These are phyloP conservation scores for Centruroides vittatus DNA, from an alignment of 1,140 invertebrate genomes.

Conservation along the genomic window DNA sequence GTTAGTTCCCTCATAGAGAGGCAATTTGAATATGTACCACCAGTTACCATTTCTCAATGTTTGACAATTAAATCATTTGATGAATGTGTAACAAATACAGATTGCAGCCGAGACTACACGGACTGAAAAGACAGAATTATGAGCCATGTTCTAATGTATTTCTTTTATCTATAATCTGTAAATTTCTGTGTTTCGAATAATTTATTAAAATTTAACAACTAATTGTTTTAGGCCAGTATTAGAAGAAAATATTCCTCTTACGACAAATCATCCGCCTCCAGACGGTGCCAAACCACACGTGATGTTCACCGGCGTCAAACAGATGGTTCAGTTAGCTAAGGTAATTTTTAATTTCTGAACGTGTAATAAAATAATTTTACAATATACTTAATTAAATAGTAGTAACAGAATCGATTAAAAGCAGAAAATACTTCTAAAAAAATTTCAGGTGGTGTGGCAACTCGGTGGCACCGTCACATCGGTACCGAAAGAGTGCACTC, in stretches of 20 bases:
- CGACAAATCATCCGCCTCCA: constrained; percentile 14
- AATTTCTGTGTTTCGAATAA: constrained; percentile 6
- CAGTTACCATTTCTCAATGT: no score
- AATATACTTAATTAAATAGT: no score
- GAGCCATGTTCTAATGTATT: not conserved
- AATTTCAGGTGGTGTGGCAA: constrained; percentile 34
- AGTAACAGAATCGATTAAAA: no score
- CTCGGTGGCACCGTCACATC: constrained; percentile 60
- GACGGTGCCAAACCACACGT: constrained; percentile 12
- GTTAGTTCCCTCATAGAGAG: no score
- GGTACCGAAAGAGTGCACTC: constrained; percentile 55
- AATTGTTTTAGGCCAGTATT: not conserved
- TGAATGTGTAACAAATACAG: no score
- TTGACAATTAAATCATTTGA: no score
- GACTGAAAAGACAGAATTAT: not conserved
- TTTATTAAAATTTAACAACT: not conserved
- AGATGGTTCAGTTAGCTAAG: constrained; percentile 8
- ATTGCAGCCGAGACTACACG: not conserved
- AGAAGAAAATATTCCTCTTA: constrained; percentile 15
- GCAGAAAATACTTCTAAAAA: no score
- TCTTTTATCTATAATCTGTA: not conserved
- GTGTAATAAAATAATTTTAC: no score
- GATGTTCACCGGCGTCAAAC: constrained; percentile 13
- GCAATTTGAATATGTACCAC: no score
- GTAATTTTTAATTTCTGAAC: constrained; percentile 3